Base-by-base conservation (phyloP, 1,140 invertebrate species). In the Epicauta chinensis region DNA sequence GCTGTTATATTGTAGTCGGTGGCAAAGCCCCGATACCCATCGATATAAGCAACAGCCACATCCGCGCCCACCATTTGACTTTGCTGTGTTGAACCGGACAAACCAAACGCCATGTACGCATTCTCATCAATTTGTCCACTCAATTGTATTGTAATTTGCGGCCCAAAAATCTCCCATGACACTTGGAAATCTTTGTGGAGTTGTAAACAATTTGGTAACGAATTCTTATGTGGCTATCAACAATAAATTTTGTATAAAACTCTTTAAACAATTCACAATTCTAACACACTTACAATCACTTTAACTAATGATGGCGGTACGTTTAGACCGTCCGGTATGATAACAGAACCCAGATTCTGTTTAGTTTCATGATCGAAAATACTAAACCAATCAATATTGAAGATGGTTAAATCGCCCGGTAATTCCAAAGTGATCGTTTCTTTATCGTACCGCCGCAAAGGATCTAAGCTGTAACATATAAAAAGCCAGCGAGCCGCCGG, bases 131-230 rank as follows among this genome's bases (percentile, higher is more conserved):
- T 69, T 75, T 86, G 81, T n/a, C 83, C 91, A n/a, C 85, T 81
- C 4, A 95, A 71, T 71, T 93, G 83, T 46, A 95, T 80, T 1
- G 90, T 93, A 40, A 95, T 83, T 66, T 89, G 84, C n/a, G 84
- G 86, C 0, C 91, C 89, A 67, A 92, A 90, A 2, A 93, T 82
- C 67, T 93, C 89, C 91, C 91, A 95, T 7, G 84, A 83, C 2
- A 93, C 77, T 75, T 92, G 89, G 45, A 86, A 73, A 60, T 89
- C 80, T 68, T 83, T 83, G 68, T 93, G 91, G 4, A 93, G 75
- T 70, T 91, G 89, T 57, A 87, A 69, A 69, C 92, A 94, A 69
- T 93, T 91, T 40, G 90, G 89, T 45, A 93, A 71, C 15, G 78
- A 69, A 56, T 79, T 73, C 52, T 73, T 74, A 55, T 78, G 73